These are phyloP conservation scores for Platygyra sinensis DNA, from an alignment of 64 coral and sea anemone species.

Conservation along the genomic window DNA sequence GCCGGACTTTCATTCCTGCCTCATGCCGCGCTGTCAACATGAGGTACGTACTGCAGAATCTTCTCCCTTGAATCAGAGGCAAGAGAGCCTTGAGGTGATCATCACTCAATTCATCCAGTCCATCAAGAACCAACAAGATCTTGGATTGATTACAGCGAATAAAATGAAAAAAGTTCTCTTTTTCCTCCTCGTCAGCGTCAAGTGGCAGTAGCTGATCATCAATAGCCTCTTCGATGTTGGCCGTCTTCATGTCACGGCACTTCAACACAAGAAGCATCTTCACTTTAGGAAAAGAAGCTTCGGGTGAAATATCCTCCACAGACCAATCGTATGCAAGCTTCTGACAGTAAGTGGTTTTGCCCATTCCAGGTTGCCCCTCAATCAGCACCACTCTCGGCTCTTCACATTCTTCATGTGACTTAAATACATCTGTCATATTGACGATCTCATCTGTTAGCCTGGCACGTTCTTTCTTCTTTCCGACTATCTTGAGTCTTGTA, in stretches of 20 bases:
- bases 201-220: constrained; percentile 31
- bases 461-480: constrained; percentile 25
- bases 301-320: background rate
- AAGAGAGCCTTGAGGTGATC: background rate
- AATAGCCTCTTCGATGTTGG: constrained; percentile 3
- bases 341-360: constrained; percentile 19
- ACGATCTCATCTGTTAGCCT: constrained; percentile 24
- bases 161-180: background rate
- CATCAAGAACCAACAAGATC: constrained; percentile 35
- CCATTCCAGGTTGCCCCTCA: constrained; percentile 20
- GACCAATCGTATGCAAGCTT: constrained; percentile 42
- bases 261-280: constrained; percentile 44
- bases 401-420: constrained; percentile 14
- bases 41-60: background rate
- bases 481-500: constrained; percentile 27
- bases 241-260: constrained; percentile 39
- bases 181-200: background rate
- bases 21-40: constrained; percentile 17
- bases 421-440: constrained; percentile 34
- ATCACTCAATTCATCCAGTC: constrained; percentile 22
- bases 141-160: constrained; percentile 19
- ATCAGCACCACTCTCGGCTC: constrained; percentile 40
- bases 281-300: constrained; percentile 47
- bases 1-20: constrained; percentile 4
- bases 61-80: background rate